Base-by-base conservation (phyloP, 2,797 vertebrate species). In the Anabacerthia variegaticeps region DNA sequence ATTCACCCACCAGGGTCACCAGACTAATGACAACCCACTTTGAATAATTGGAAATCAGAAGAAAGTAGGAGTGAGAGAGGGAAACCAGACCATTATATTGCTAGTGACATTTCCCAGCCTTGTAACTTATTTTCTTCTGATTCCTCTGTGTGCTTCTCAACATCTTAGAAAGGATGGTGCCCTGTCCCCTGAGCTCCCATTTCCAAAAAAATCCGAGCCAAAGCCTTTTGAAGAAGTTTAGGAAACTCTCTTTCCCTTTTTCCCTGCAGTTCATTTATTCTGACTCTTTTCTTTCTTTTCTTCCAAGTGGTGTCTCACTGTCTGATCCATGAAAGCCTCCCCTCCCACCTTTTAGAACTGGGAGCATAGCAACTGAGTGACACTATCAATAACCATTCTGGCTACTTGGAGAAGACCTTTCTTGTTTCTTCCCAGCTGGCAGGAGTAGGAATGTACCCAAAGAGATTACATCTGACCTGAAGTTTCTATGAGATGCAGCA, bases 11-110 rank as follows among this genome's bases (percentile, higher is more conserved):
- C 21, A 75, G 62, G 85, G 74, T 91, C 82, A 81, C 62, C 37
- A 27, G 61, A 46, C 67, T 95, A 94, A 96, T 88, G 78, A 71
- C 36, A 78, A 28, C 46, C 77, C 61, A 46, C 77, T 95, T 93
- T 77, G 88, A 96, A 88, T 92, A 66, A 49, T 14, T 79, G 76
- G 52, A 88, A 91, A 77, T 12, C 5, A 11, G 39, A 32, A 71
- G 19, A 88, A 95, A 87, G 43, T 86, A 88, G 51, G 90, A 85
- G 51, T 59, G 68, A 81, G 73, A 78, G 41, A 88, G 28, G 10
- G 34, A 59, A 96, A 81, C 63, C 77, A 73, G 82, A 56, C 41
- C 19, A 1, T 83, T 71, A 58, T 19, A 75, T 85, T 66, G 52
- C 43, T 81, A 59, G 48, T 62, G 82, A 66, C 48, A 65, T 92